Evolutionary conservation across 2,113 vertebrate genomes (phyloP).

Genomic region (Zosterops japonicus): DNA sequence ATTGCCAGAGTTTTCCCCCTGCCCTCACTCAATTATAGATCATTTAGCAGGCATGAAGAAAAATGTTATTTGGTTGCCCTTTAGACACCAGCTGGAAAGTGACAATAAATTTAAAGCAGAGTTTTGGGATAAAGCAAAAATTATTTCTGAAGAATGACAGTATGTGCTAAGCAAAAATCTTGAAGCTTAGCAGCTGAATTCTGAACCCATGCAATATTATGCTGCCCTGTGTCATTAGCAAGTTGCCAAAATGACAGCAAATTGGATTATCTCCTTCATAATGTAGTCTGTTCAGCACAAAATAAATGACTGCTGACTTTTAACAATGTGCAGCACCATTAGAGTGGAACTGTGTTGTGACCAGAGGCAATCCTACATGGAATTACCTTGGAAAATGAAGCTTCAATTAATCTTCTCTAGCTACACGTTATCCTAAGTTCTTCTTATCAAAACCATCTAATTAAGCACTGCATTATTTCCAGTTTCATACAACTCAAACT

Average conservation of each 20-base stretch:
- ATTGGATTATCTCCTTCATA: slow-evolving; percentile 49
- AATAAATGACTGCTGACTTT: slow-evolving; percentile 34
- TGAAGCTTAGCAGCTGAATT: slow-evolving; percentile 20
- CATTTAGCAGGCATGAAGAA: slow-evolving; percentile 35
- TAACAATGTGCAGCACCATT: not conserved
- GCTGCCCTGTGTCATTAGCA: slow-evolving; percentile 22
- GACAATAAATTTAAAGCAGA: slow-evolving; percentile 43
- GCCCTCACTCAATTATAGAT: not conserved
- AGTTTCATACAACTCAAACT: not conserved
- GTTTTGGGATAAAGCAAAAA: slow-evolving; percentile 37
- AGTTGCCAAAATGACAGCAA: slow-evolving; percentile 37
- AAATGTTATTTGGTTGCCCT: slow-evolving; percentile 37
- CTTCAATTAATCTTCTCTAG: slow-evolving; percentile 40
- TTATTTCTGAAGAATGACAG: slow-evolving; percentile 21
- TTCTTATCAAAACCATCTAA: slow-evolving; percentile 41
- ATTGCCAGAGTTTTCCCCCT: not conserved
- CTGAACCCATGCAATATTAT: not conserved
- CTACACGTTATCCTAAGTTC: not conserved
- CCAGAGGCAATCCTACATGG: slow-evolving; percentile 15
- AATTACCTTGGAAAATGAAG: slow-evolving; percentile 39
- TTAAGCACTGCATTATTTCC: slow-evolving; percentile 26
- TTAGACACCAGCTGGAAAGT: slow-evolving; percentile 36
- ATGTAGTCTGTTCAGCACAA: slow-evolving; percentile 34
- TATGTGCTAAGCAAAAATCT: not conserved
- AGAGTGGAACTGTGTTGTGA: not conserved